Conservation (phyloP, 2,888 invertebrate genomes). For the Coenonympha glycerion region DNA sequence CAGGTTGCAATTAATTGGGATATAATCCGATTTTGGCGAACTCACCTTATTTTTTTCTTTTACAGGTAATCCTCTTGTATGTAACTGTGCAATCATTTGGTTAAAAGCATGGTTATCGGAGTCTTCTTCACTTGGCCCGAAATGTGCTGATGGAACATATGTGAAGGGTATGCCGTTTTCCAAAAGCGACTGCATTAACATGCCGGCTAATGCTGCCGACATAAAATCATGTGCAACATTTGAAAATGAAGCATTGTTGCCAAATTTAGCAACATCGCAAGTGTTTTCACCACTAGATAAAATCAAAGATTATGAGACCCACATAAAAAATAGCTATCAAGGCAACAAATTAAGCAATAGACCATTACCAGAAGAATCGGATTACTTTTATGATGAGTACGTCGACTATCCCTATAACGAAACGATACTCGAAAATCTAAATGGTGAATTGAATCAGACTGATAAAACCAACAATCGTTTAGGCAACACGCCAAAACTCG, state of each 20-base stretch:
- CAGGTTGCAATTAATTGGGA: too few relatives aligned
- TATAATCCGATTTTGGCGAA: too few relatives aligned
- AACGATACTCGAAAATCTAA: slow-evolving; percentile 59
- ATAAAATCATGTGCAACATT: slow-evolving; percentile 78
- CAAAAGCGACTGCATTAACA: slow-evolving; percentile 79
- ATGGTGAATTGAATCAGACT: slow-evolving; percentile 45
- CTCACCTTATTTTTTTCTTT: too few relatives aligned
- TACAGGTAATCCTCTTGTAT: slow-evolving; percentile 87
- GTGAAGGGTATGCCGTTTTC: slow-evolving; percentile 84
- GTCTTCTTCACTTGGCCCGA: slow-evolving; percentile 83
- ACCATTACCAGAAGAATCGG: slow-evolving; percentile 84
- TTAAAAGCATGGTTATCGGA: slow-evolving; percentile 88
- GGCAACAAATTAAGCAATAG: slow-evolving; percentile 70
- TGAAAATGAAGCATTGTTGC: slow-evolving; percentile 79
- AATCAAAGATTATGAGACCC: slow-evolving; percentile 64
- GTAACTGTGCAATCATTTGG: slow-evolving; percentile 89
- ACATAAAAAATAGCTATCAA: slow-evolving; percentile 61
- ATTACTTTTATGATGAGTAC: slow-evolving; percentile 89
- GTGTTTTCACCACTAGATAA: slow-evolving; percentile 77
- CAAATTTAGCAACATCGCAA: slow-evolving; percentile 75
- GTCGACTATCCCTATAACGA: slow-evolving; percentile 84
- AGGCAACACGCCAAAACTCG: slow-evolving; percentile 69
- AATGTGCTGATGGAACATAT: slow-evolving; percentile 85
- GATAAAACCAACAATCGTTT: slow-evolving; percentile 53
- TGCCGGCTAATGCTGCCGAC: slow-evolving; percentile 67